A percentile compares a stretch with the other conserved stretches of the same genome.
Conservation (phyloP, 2,797 vertebrate genomes). For the Lithobates sylvaticus region DNA sequence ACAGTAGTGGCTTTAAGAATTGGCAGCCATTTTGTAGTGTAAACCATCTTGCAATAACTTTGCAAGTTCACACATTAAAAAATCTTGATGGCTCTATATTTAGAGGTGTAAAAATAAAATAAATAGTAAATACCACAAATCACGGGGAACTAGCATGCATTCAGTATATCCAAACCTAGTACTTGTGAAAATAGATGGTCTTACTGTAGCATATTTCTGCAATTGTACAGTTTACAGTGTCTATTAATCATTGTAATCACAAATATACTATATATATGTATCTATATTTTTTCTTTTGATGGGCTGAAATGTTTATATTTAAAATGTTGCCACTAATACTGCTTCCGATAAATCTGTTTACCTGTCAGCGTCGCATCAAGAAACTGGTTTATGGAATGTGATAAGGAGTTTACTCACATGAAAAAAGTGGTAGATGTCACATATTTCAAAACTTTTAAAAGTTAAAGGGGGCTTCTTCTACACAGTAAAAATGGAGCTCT, state of each 20-base stretch:
- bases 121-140: conserved; percentile 17
- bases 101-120: neutral
- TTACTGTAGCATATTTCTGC: conserved; percentile 72
- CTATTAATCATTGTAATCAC: conserved; percentile 68
- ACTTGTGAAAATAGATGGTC: conserved; percentile 43
- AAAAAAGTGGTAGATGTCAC: conserved; percentile 70
- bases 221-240: conserved; percentile 77
- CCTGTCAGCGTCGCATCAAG: conserved; percentile 73
- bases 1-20: neutral
- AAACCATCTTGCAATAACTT: neutral
- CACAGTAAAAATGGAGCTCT: neutral
- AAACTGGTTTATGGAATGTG: conserved; percentile 72
- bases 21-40: neutral
- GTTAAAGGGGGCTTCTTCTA: conserved; percentile 51
- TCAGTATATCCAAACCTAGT: conserved; percentile 19
- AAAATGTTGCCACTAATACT: conserved; percentile 65
- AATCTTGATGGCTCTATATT: neutral
- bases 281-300: conserved; percentile 59
- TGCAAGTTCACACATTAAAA: neutral
- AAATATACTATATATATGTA: conserved; percentile 52
- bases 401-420: conserved; percentile 66
- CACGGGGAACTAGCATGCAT: conserved; percentile 44
- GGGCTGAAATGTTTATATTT: conserved; percentile 62
- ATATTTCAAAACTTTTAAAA: conserved; percentile 68
- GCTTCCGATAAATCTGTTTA: conserved; percentile 73